These are phyloP conservation scores for Chymomyza procnemis DNA, from an alignment of 2,888 invertebrate species.

Conservation along the genomic window DNA sequence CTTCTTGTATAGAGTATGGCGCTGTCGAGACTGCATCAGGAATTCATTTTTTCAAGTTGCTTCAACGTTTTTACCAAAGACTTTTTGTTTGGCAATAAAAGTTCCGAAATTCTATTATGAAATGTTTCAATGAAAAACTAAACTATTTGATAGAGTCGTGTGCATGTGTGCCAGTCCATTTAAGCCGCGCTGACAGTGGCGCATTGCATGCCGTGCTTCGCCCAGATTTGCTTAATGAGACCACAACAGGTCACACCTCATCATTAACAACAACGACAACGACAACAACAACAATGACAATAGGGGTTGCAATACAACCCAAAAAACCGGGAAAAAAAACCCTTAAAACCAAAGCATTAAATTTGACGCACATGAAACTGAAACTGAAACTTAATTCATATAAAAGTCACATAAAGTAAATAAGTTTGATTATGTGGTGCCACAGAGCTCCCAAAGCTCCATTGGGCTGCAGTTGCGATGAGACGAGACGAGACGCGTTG, in stretches of 20 bases:
- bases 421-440: constrained; percentile 58
- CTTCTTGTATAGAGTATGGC: too few species aligned
- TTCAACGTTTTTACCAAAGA: too few species aligned
- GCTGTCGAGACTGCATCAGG: too few species aligned
- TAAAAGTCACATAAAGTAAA: constrained; percentile 66
- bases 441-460: background rate
- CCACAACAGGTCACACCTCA: constrained; percentile 24
- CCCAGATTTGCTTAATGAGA: background rate
- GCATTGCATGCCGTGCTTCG: background rate
- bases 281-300: background rate
- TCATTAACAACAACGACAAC: background rate
- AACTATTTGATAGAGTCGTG: too few species aligned
- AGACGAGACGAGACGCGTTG: background rate
- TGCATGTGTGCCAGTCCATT: too few species aligned
- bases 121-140: too few species aligned
- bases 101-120: too few species aligned
- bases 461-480: background rate
- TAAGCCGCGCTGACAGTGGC: too few species aligned
- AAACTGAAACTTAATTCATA: constrained; percentile 49
- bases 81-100: too few species aligned
- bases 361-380: constrained; percentile 7
- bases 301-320: background rate
- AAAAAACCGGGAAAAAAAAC: too few species aligned
- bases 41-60: too few species aligned
- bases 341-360: background rate